phyloP scores from a whole-genome alignment of 2,888 invertebrate species.

The Electrophaes corylata region DNA sequence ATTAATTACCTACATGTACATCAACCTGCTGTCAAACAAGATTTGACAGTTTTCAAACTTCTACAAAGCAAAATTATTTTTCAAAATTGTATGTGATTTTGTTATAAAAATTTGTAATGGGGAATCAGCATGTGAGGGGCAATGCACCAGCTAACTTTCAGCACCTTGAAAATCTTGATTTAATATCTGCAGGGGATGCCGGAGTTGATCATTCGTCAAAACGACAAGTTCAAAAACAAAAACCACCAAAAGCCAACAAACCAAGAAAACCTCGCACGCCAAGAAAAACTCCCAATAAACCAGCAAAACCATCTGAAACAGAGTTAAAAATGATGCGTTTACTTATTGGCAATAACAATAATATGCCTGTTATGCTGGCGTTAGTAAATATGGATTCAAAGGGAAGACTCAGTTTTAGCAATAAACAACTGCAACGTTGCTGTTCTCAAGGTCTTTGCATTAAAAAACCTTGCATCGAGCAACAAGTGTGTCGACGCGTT shows the following conservation, averaged over 20 bases:
- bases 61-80: neutral
- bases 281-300: constrained; percentile 29
- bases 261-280: constrained; percentile 33
- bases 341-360: constrained; percentile 11
- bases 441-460: constrained; percentile 18
- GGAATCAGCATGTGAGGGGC: constrained; percentile 2
- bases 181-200: constrained; percentile 27
- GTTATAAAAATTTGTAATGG: constrained; percentile 7
- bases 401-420: constrained; percentile 3
- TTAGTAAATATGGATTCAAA: constrained; percentile 16
- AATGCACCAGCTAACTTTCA: neutral
- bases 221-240: constrained; percentile 21
- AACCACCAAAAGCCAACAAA: constrained; percentile 21
- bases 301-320: constrained; percentile 10
- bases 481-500: constrained; percentile 33
- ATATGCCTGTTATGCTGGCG: constrained; percentile 16
- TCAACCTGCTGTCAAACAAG: too few relatives aligned
- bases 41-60: neutral
- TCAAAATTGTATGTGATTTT: constrained; percentile 8
- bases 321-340: constrained; percentile 14
- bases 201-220: constrained; percentile 13
- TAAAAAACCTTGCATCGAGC: constrained; percentile 35
- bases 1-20: too few relatives aligned
- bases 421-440: constrained; percentile 17
- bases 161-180: constrained; percentile 15